These are phyloP conservation scores for Vanessa tameamea DNA, from an alignment of 1,140 invertebrate species.

Conservation along the genomic window DNA sequence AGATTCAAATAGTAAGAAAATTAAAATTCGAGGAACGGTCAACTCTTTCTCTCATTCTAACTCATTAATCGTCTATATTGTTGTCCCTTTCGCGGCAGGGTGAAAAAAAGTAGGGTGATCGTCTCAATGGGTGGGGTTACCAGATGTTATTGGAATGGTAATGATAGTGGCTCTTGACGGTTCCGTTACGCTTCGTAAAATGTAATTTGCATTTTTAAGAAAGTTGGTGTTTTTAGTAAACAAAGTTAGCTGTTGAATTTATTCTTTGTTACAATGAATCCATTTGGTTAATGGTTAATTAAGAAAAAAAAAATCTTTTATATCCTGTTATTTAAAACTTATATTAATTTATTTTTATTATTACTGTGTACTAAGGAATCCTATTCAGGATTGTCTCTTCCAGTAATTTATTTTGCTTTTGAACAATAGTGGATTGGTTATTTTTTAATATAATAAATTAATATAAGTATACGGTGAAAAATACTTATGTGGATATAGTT, in stretches of 20 bases:
- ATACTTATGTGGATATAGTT: too few relatives aligned
- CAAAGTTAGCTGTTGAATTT: background rate
- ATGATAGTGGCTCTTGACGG: conserved; percentile 55
- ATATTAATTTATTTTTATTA: too few relatives aligned
- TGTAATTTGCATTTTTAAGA: conserved; percentile 45
- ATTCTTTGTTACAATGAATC: too few relatives aligned
- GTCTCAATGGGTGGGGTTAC: conserved; percentile 55
- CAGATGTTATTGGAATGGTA: conserved; percentile 69
- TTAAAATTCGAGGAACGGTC: conserved; percentile 78
- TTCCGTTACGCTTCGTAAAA: conserved; percentile 40
- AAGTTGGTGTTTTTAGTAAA: conserved; percentile 14
- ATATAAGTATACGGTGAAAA: too few relatives aligned
- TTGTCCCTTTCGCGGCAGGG: conserved; percentile 47
- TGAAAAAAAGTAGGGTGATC: conserved; percentile 74
- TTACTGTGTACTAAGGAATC: too few relatives aligned
- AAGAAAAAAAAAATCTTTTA: too few relatives aligned
- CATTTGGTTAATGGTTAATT: too few relatives aligned
- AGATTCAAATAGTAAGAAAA: conserved; percentile 80
- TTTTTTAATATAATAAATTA: too few relatives aligned
- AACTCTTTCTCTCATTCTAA: conserved; percentile 52
- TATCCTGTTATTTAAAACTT: too few relatives aligned
- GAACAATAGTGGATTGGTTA: too few relatives aligned
- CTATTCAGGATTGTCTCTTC: too few relatives aligned
- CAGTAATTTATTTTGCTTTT: too few relatives aligned
- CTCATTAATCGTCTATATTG: conserved; percentile 36